A percentile compares a stretch with the other conserved stretches of the same genome.
These are phyloP conservation scores for Murina feae DNA, from an alignment of 2,113 vertebrate species.

Conservation along the genomic window DNA sequence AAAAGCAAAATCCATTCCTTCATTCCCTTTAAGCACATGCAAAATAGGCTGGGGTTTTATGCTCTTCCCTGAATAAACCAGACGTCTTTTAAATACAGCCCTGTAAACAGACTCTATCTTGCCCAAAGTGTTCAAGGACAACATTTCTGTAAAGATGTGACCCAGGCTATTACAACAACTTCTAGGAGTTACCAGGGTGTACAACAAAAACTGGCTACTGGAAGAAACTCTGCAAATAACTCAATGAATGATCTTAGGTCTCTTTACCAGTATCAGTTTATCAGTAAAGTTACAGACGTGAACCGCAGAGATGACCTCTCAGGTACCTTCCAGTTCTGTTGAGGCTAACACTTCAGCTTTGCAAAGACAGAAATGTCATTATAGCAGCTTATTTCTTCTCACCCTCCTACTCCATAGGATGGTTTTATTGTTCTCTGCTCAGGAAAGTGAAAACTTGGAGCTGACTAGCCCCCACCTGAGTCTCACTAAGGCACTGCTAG, in stretches of 20 bases:
- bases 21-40: not conserved
- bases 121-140: not conserved
- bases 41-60: conserved; percentile 38
- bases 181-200: not conserved
- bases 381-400: conserved; percentile 4
- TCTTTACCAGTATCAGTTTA: not conserved
- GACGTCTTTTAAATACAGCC: not conserved
- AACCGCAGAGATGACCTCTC: not conserved
- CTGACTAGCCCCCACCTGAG: not conserved
- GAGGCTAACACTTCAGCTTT: not conserved
- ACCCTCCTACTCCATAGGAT: not conserved
- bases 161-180: not conserved
- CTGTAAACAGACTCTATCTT: conserved; percentile 4
- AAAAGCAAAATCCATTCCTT: not conserved
- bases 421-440: not conserved
- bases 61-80: not conserved
- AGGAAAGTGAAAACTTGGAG: conserved; percentile 21
- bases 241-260: not conserved
- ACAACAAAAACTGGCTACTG: not conserved
- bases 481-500: not conserved
- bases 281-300: not conserved
- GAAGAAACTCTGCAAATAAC: conserved; percentile 13
- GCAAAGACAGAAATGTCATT: not conserved
- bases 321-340: not conserved
- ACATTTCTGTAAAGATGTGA: not conserved